Percentiles rank a stretch among this genome's conserved stretches.
phyloP scores from a whole-genome alignment of 2,797 vertebrate genomes.

The Meda fulgida region DNA sequence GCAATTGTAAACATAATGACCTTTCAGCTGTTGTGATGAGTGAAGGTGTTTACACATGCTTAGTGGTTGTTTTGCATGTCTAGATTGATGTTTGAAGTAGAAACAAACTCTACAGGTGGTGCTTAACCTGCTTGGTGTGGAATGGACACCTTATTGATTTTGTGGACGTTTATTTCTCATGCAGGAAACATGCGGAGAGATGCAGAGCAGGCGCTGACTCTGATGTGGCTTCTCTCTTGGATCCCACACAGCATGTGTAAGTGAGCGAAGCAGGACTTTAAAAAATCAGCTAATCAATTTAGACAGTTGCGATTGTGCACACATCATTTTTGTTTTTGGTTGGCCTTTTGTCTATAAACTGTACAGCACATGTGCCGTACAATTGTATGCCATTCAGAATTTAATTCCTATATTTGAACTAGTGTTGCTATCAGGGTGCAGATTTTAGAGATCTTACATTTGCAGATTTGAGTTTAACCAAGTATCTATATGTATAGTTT shows the following conservation, averaged over 20 bases:
- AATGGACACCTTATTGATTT: constrained; percentile 42
- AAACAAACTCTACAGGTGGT: constrained; percentile 65
- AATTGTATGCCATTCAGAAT: background rate
- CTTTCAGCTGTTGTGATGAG: constrained; percentile 12
- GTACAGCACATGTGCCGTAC: too few species aligned
- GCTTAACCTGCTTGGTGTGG: constrained; percentile 41
- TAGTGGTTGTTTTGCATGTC: constrained; percentile 69
- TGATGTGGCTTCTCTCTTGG: constrained; percentile 64
- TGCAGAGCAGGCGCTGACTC: constrained; percentile 50
- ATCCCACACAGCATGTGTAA: constrained; percentile 64
- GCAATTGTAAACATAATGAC: constrained; percentile 5
- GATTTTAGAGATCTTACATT: too few species aligned
- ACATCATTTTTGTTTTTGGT: too few species aligned
- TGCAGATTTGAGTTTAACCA: too few species aligned
- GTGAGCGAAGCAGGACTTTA: constrained; percentile 39
- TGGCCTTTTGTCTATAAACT: background rate
- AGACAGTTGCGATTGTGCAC: background rate
- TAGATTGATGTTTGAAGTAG: constrained; percentile 70
- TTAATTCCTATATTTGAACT: background rate
- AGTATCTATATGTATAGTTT: background rate
- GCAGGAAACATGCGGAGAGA: constrained; percentile 63
- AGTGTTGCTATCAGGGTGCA: background rate
- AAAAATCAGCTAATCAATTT: background rate
- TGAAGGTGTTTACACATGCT: constrained; percentile 52
- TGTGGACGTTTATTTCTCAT: constrained; percentile 25